Percentiles rank a stretch among this genome's conserved stretches.
These are phyloP conservation scores for Hyperoplus immaculatus DNA, from an alignment of 2,797 vertebrate species.

Conservation along the genomic window DNA sequence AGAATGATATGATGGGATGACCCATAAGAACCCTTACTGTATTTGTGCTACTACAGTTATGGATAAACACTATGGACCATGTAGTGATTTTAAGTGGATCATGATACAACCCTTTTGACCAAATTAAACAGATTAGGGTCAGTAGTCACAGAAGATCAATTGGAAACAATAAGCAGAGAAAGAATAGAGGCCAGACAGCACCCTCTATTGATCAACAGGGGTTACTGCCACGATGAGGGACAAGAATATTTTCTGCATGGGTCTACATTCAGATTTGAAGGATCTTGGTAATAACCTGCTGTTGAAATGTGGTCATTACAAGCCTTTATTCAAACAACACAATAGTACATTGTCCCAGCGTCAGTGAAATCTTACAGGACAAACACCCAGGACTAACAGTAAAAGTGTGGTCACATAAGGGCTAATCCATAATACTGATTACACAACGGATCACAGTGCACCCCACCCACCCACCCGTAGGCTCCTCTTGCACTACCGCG, in stretches of 20 bases:
- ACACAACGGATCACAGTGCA: slow-evolving; percentile 40
- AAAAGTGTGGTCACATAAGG: slow-evolving; percentile 27
- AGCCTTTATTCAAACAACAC: background rate
- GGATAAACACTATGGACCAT: slow-evolving; percentile 25
- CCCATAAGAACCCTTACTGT: slow-evolving; percentile 25
- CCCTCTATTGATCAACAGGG: slow-evolving; percentile 56
- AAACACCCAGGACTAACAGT: slow-evolving; percentile 5
- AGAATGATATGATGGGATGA: slow-evolving; percentile 54
- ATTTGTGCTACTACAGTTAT: slow-evolving; percentile 36
- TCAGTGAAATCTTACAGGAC: slow-evolving; percentile 6
- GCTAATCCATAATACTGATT: slow-evolving; percentile 37
- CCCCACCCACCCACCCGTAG: slow-evolving; percentile 24
- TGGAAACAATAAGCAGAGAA: slow-evolving; percentile 10
- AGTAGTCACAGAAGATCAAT: slow-evolving; percentile 56
- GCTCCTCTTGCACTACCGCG: slow-evolving; percentile 30
- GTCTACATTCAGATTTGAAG: background rate
- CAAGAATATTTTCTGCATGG: background rate
- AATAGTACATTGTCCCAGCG: background rate
- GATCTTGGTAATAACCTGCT: background rate
- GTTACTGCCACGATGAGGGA: slow-evolving; percentile 33
- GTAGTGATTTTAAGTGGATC: slow-evolving; percentile 54
- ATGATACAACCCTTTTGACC: slow-evolving; percentile 54
- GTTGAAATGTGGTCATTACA: background rate
- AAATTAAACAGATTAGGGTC: slow-evolving; percentile 57
- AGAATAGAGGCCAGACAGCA: slow-evolving; percentile 45